Conservation (phyloP, 2,113 vertebrate species). For the Toxotes chatareus region DNA sequence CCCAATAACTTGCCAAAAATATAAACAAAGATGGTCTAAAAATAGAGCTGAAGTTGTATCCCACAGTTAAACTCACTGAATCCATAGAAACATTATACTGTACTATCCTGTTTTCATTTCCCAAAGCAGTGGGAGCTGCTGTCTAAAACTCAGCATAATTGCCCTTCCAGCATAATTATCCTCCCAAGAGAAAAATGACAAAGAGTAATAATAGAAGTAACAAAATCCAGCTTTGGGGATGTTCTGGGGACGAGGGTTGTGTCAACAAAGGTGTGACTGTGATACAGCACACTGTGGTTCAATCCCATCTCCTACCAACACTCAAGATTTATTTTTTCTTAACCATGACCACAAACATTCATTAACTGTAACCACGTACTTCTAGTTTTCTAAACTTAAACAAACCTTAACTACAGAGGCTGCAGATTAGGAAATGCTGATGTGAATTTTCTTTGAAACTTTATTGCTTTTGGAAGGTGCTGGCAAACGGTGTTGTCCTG, state of each 20-base stretch:
- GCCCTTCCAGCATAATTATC: neutral
- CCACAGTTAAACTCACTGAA: neutral
- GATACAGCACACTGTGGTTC: neutral
- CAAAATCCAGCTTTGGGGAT: neutral
- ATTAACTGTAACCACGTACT: too few species aligned
- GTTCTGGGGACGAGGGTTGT: neutral
- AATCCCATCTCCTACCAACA: neutral
- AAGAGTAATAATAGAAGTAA: neutral
- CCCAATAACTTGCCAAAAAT: too few species aligned
- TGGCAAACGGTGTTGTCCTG: neutral
- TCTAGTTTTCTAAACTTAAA: too few species aligned
- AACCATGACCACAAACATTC: too few species aligned
- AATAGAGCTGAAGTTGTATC: neutral
- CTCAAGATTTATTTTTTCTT: too few species aligned
- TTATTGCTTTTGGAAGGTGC: neutral
- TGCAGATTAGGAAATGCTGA: too few species aligned
- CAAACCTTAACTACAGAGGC: too few species aligned
- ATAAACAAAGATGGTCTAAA: neutral
- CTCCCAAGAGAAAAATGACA: neutral
- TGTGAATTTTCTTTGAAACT: too few species aligned
- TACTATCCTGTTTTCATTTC: neutral
- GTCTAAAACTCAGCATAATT: neutral
- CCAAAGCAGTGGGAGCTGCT: neutral
- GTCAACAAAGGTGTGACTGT: too few species aligned
- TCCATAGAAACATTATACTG: neutral